Evolutionary conservation across 2,888 invertebrate species (phyloP).

Genomic region (Drosophila mettleri): DNA sequence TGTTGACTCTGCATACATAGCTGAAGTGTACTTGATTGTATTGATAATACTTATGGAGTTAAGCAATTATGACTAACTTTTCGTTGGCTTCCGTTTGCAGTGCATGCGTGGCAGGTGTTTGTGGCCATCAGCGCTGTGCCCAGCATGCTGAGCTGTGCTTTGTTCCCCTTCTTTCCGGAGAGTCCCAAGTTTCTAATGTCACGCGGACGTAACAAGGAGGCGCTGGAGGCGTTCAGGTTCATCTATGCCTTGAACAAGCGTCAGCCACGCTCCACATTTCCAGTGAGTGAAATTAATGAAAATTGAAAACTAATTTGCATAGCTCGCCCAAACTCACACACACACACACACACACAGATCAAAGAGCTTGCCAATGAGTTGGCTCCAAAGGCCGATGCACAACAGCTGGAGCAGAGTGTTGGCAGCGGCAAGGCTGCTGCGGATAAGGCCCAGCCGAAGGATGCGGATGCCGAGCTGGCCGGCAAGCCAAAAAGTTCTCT

Average conservation of each 20-base stretch:
- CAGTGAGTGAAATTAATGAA: constrained; percentile 85
- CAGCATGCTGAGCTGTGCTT: constrained; percentile 58
- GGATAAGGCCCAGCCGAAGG: constrained; percentile 8
- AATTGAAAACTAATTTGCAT: background rate
- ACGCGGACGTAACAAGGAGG: constrained; percentile 79
- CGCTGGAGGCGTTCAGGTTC: constrained; percentile 82
- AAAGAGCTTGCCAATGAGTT: constrained; percentile 72
- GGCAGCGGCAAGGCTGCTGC: constrained; percentile 12
- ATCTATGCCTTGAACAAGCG: constrained; percentile 89
- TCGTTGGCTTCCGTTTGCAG: constrained; percentile 32
- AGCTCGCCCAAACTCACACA: too few species aligned
- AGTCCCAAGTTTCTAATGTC: constrained; percentile 84
- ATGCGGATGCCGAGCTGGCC: constrained; percentile 31
- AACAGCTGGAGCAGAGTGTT: constrained; percentile 8
- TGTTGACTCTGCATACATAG: background rate
- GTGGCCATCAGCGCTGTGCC: constrained; percentile 69
- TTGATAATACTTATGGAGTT: background rate
- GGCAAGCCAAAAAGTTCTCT: constrained; percentile 68
- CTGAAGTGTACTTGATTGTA: background rate
- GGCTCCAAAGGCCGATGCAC: constrained; percentile 43
- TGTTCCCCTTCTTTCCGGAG: constrained; percentile 76
- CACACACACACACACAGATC: constrained; percentile 64
- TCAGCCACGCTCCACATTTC: constrained; percentile 87
- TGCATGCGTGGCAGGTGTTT: constrained; percentile 79
- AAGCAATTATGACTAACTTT: constrained; percentile 3